A percentile compares a stretch with the other conserved stretches of the same genome.
Evolutionary conservation across 2,888 invertebrate genomes (phyloP).

Genomic region (Hololepta plana): DNA sequence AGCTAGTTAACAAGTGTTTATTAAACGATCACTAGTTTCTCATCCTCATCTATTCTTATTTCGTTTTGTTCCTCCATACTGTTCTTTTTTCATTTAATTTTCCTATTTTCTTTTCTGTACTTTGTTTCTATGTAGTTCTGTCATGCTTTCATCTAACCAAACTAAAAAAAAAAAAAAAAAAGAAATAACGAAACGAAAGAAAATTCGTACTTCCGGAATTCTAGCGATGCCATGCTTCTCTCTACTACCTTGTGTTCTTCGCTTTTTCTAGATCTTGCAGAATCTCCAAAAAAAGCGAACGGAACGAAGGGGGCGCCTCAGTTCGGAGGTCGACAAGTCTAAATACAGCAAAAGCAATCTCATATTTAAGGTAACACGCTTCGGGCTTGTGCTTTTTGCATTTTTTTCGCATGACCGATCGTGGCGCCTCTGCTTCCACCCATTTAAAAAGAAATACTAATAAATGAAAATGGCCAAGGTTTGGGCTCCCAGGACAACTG

Average conservation of each 20-base stretch:
- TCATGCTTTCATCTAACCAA: not conserved
- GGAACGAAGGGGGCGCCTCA: constrained; percentile 91
- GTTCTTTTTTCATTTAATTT: constrained; percentile 1
- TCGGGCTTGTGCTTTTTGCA: constrained; percentile 17
- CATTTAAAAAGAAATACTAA: too few relatives aligned
- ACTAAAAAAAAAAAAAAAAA: not conserved
- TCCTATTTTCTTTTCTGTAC: not conserved
- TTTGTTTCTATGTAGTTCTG: not conserved
- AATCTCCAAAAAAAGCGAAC: constrained; percentile 98
- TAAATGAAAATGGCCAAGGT: too few relatives aligned
- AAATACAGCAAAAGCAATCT: constrained; percentile 93
- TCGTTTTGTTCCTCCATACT: not conserved
- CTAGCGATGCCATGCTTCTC: constrained; percentile 29
- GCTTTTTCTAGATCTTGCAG: constrained; percentile 96
- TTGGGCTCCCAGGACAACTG: too few relatives aligned
- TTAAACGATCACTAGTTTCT: constrained; percentile 1
- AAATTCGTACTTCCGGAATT: constrained; percentile 24
- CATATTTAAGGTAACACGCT: constrained; percentile 92
- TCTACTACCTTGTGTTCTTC: constrained; percentile 75
- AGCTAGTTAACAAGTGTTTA: not conserved
- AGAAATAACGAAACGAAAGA: not conserved
- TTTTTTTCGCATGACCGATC: constrained; percentile 23
- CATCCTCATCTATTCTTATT: constrained; percentile 6
- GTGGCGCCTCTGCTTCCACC: constrained; percentile 28
- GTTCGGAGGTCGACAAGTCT: constrained; percentile 84